Evolutionary conservation across 2,888 invertebrate genomes (phyloP).

Genomic region (Sericinus montela): DNA sequence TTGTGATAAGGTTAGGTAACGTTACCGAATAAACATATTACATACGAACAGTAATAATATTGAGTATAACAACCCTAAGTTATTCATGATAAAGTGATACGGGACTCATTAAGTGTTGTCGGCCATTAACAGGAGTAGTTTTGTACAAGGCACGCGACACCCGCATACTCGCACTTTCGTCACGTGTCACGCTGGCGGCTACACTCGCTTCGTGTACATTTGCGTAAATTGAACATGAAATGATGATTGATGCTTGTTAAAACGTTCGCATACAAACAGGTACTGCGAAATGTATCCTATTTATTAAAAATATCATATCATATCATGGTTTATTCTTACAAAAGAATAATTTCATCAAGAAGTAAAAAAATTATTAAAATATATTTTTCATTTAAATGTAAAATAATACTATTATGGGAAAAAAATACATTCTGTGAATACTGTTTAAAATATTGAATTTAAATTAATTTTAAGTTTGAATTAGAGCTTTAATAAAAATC

Average conservation of each 20-base stretch:
- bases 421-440: no score
- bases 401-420: no score
- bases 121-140: conserved; percentile 52
- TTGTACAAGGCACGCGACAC: conserved; percentile 49
- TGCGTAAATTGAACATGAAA: conserved; percentile 9
- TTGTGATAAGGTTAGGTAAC: no score
- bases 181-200: conserved; percentile 29
- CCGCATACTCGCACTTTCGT: conserved; percentile 54
- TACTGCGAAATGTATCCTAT: conserved; percentile 1
- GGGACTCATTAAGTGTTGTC: conserved; percentile 53
- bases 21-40: no score
- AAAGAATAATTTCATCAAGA: no score
- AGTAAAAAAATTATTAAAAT: no score
- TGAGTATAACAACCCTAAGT: conserved; percentile 13
- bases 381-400: no score
- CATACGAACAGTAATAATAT: background rate
- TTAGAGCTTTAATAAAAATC: no score
- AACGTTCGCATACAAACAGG: conserved; percentile 1
- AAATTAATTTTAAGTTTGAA: no score
- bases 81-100: conserved; percentile 36
- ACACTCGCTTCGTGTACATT: background rate
- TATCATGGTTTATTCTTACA: no score
- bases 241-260: conserved; percentile 17
- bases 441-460: no score
- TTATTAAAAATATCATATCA: background rate